Percentiles rank a stretch among this genome's conserved stretches.
These are phyloP conservation scores for Ophraella communa DNA, from an alignment of 2,888 invertebrate species.

Conservation along the genomic window DNA sequence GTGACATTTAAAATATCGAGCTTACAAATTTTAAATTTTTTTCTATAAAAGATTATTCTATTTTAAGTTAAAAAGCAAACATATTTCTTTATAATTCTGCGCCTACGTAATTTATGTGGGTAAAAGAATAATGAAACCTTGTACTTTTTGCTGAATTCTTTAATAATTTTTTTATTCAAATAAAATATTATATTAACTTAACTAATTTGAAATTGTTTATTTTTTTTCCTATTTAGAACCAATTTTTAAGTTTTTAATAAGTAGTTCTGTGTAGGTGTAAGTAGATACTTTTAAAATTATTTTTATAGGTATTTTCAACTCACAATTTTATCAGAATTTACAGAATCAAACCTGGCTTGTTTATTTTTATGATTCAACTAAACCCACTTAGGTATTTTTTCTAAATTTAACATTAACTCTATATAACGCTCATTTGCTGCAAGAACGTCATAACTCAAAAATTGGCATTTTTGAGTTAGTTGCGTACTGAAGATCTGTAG, in stretches of 20 bases:
- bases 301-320: slow-evolving; percentile 7
- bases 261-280: slow-evolving; percentile 9
- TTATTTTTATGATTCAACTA: background rate
- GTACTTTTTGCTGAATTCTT: background rate
- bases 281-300: background rate
- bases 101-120: slow-evolving; percentile 11
- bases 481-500: too few species aligned
- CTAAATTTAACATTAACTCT: too few species aligned
- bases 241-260: background rate
- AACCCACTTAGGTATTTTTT: background rate
- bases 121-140: background rate
- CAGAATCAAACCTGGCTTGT: background rate
- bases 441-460: too few species aligned
- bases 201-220: background rate
- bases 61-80: background rate
- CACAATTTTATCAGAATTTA: background rate
- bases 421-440: too few species aligned
- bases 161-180: slow-evolving; percentile 1
- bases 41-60: background rate
- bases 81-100: background rate
- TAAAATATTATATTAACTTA: background rate
- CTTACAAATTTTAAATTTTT: background rate
- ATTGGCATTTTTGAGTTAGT: too few species aligned
- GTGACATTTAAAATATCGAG: background rate
- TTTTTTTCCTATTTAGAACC: background rate